A percentile compares a stretch with the other conserved stretches of the same genome.
phyloP scores from a whole-genome alignment of 2,888 invertebrate species.

The Eupithecia subfuscata region DNA sequence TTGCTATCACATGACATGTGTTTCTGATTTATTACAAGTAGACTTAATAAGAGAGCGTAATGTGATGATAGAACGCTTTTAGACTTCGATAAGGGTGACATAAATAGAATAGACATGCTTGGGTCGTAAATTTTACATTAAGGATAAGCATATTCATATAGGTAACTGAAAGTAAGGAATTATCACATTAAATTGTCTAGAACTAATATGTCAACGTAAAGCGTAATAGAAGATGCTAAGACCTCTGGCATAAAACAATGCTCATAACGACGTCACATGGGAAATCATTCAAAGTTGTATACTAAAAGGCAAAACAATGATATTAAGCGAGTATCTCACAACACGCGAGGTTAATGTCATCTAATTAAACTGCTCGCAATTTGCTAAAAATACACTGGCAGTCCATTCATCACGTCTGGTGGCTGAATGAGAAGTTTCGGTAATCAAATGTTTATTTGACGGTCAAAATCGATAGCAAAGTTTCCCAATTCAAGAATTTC shows the following conservation, averaged over 20 bases:
- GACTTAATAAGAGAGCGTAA: neutral
- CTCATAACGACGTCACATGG: constrained; percentile 23
- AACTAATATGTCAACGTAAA: neutral
- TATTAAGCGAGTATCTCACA: constrained; percentile 32
- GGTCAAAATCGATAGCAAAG: constrained; percentile 43
- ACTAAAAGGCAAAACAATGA: constrained; percentile 29
- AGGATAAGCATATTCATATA: neutral
- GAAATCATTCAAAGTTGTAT: constrained; percentile 24
- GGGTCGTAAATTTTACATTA: neutral
- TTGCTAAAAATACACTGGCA: constrained; percentile 39
- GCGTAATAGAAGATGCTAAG: neutral
- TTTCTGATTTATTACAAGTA: neutral
- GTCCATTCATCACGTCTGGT: constrained; percentile 32
- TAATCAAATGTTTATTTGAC: constrained; percentile 33
- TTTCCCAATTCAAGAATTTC: constrained; percentile 40
- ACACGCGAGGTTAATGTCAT: constrained; percentile 35
- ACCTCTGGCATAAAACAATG: constrained; percentile 11
- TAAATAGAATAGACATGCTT: neutral
- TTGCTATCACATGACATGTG: neutral
- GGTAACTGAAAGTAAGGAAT: neutral
- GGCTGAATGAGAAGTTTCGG: constrained; percentile 27
- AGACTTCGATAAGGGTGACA: neutral
- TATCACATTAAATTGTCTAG: neutral
- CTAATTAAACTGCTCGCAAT: constrained; percentile 35
- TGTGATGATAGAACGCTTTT: neutral